A percentile compares a stretch with the other conserved stretches of the same genome.
Evolutionary conservation across 2,113 vertebrate species (phyloP).

Genomic region (Apaloderma vittatum): DNA sequence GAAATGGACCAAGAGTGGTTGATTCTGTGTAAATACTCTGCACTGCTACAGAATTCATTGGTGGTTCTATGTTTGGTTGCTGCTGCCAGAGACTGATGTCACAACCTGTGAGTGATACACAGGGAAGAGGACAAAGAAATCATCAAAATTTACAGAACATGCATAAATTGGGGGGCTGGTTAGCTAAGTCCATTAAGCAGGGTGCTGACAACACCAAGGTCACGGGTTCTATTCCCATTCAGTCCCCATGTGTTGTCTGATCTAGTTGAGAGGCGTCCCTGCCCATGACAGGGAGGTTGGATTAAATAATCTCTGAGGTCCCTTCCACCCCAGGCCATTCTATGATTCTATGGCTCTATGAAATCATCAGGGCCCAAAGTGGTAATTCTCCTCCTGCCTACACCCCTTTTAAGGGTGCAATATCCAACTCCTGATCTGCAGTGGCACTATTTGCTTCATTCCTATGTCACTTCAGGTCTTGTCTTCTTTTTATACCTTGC

Average conservation of each 20-base stretch:
- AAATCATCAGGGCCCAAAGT: background rate
- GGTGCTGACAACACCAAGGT: too few relatives aligned
- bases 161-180: too few relatives aligned
- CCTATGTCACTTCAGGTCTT: background rate
- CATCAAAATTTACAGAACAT: background rate
- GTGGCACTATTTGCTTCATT: background rate
- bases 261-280: too few relatives aligned
- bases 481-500: background rate
- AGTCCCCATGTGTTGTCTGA: too few relatives aligned
- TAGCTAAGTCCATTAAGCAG: too few relatives aligned
- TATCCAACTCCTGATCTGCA: background rate
- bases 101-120: background rate
- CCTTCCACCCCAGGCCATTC: too few relatives aligned
- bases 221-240: too few relatives aligned
- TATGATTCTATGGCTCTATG: too few relatives aligned
- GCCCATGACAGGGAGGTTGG: too few relatives aligned
- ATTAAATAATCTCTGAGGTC: too few relatives aligned
- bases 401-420: background rate
- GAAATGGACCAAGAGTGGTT: background rate
- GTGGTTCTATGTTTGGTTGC: background rate
- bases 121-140: background rate
- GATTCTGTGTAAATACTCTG: background rate
- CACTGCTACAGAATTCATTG: background rate
- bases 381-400: background rate
- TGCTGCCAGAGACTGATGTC: accelerated